A percentile compares a stretch with the other conserved stretches of the same genome.
Evolutionary conservation across 2,797 vertebrate genomes (phyloP).

Genomic region (Numenius phaeopus): DNA sequence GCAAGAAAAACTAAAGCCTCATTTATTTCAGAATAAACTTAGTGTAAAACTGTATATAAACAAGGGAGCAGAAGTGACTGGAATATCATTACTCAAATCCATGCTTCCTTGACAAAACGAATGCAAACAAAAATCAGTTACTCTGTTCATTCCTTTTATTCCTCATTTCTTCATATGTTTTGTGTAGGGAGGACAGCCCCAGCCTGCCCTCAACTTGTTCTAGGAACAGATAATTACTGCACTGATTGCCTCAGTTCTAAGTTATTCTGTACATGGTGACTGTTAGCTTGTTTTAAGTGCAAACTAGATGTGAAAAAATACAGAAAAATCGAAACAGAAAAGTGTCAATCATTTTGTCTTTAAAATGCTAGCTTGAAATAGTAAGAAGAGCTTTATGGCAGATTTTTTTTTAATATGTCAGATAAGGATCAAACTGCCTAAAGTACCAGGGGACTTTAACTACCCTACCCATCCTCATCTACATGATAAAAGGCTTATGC

Average conservation of each 20-base stretch:
- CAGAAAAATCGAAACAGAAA: neutral
- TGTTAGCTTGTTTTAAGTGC: neutral
- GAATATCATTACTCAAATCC: constrained; percentile 26
- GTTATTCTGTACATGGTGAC: neutral
- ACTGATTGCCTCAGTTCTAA: neutral
- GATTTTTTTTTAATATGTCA: neutral
- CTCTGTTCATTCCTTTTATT: neutral
- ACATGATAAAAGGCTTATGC: neutral
- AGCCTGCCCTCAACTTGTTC: neutral
- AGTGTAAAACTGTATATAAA: neutral
- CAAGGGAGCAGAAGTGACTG: neutral
- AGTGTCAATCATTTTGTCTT: neutral
- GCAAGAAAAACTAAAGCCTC: constrained; percentile 6
- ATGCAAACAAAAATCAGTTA: neutral
- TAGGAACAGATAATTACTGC: neutral
- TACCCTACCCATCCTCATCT: neutral
- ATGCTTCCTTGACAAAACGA: neutral
- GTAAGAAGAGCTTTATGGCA: neutral
- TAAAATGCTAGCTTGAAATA: neutral
- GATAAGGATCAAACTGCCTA: neutral
- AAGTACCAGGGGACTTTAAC: neutral
- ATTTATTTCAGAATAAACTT: neutral
- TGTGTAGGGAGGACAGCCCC: neutral
- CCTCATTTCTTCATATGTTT: neutral
- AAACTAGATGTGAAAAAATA: neutral